Evolutionary conservation across 2,113 vertebrate genomes (phyloP).

Genomic region (Oreochromis niloticus): DNA sequence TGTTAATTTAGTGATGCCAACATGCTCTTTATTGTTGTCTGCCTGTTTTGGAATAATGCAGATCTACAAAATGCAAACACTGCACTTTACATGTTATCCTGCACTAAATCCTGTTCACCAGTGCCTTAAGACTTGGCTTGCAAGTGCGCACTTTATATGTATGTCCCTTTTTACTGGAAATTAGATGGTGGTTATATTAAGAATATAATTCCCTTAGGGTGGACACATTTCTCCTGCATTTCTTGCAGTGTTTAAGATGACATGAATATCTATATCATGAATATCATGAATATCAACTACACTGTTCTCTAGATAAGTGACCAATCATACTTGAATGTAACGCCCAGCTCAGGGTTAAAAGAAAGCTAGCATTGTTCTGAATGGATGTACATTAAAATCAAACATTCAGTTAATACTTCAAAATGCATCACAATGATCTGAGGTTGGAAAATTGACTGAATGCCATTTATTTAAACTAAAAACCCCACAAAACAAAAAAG

Average conservation of each 20-base stretch:
- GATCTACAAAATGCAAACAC: slow-evolving; percentile 13
- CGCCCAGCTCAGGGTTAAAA: background rate
- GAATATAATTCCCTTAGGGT: background rate
- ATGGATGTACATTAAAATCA: background rate
- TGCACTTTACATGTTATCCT: background rate
- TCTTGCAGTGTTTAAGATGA: background rate
- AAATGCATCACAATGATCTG: background rate
- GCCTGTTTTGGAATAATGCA: background rate
- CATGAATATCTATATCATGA: background rate
- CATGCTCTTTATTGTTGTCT: slow-evolving; percentile 6
- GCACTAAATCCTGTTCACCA: background rate
- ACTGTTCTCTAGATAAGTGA: background rate
- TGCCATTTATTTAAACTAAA: background rate
- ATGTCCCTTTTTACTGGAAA: background rate
- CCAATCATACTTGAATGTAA: background rate
- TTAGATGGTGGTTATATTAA: background rate
- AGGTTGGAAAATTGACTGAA: background rate
- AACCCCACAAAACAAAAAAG: background rate
- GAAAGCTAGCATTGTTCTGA: background rate
- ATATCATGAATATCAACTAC: background rate
- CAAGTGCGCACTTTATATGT: background rate
- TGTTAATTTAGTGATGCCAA: slow-evolving; percentile 26
- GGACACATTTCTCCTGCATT: background rate
- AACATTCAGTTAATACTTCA: background rate
- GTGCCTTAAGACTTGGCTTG: background rate